These are phyloP conservation scores for Selene dorsalis DNA, from an alignment of 2,797 vertebrate genomes.

Conservation along the genomic window DNA sequence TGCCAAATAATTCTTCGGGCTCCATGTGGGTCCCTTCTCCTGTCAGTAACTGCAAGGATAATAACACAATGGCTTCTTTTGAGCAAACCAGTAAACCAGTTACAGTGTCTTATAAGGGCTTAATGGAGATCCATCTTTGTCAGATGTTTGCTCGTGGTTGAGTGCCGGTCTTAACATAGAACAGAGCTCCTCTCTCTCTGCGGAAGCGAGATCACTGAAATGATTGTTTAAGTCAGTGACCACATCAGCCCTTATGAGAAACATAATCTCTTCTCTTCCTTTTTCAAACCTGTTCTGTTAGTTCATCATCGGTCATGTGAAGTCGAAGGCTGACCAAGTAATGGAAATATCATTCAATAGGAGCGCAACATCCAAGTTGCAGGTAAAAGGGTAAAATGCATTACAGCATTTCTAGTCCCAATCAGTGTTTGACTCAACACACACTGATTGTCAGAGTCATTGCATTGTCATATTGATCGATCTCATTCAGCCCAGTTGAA, in stretches of 20 bases:
- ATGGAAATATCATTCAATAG: no score
- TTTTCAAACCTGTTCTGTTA: neutral
- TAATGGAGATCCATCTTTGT: neutral
- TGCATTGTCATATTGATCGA: no score
- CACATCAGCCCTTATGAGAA: neutral
- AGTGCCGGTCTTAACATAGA: neutral
- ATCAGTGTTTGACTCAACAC: no score
- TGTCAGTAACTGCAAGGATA: neutral
- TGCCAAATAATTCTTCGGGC: neutral
- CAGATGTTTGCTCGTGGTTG: neutral
- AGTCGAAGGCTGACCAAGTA: no score
- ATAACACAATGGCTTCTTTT: slow-evolving; percentile 1
- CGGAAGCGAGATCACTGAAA: neutral
- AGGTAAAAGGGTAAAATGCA: no score
- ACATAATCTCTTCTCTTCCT: neutral
- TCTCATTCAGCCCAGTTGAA: no score
- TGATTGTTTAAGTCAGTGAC: neutral
- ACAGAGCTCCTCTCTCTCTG: neutral
- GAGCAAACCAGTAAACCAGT: slow-evolving; percentile 8
- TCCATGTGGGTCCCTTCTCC: neutral
- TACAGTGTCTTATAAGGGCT: neutral
- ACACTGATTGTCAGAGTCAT: no score
- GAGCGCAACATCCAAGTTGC: no score
- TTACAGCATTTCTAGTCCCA: no score
- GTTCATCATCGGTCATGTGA: neutral